phyloP scores from a whole-genome alignment of 2,113 vertebrate genomes.

The Orcinus orca region DNA sequence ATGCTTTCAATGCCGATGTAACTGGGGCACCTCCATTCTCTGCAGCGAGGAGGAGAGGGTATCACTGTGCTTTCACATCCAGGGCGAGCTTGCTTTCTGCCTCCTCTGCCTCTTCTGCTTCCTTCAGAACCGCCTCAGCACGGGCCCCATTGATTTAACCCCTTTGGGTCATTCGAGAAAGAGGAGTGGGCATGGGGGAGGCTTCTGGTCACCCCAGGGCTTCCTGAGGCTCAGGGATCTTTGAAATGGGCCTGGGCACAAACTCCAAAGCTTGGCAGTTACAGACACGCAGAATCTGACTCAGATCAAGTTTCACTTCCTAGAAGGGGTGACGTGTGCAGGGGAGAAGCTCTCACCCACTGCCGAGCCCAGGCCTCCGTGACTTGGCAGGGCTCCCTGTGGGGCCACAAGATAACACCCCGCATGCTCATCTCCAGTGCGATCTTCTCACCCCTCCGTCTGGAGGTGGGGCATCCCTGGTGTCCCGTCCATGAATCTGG shows the following conservation, averaged over 20 bases:
- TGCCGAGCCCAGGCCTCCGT: not conserved
- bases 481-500: not conserved
- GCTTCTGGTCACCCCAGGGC: not conserved
- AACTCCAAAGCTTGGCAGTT: not conserved
- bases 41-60: no score
- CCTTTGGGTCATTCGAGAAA: not conserved
- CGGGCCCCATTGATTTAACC: not conserved
- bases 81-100: not conserved
- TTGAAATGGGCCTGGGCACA: no score
- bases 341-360: not conserved
- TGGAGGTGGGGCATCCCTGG: not conserved
- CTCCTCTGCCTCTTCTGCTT: no score
- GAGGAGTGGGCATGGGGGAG: not conserved
- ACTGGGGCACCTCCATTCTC: not conserved
- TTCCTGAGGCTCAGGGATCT: not conserved
- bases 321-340: not conserved
- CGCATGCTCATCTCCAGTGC: accelerated
- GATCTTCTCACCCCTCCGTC: not conserved
- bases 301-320: not conserved
- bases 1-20: not conserved
- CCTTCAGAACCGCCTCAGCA: not conserved
- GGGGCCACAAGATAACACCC: no score
- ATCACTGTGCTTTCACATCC: accelerated
- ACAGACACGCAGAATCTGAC: not conserved
- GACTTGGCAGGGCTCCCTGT: not conserved